Conservation (phyloP, 2,888 invertebrate genomes). For the Gastrophysa polygoni region DNA sequence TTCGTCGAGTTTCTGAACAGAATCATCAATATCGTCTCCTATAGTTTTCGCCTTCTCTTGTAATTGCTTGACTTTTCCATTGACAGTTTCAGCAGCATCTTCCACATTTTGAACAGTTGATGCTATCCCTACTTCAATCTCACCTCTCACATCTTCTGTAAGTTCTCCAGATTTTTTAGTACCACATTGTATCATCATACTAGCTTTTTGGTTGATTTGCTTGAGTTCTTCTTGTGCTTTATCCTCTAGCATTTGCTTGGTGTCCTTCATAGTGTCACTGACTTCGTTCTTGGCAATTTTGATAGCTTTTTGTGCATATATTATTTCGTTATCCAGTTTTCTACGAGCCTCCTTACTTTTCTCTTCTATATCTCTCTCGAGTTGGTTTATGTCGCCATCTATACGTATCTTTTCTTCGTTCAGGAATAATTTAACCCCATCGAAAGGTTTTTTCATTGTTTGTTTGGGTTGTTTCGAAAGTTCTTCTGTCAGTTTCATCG, state of each 20-base stretch:
- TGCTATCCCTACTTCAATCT: conserved; percentile 23
- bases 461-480: conserved; percentile 32
- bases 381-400: conserved; percentile 24
- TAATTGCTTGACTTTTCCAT: not conserved
- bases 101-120: conserved; percentile 34
- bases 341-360: conserved; percentile 30
- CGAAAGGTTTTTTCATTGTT: conserved; percentile 18
- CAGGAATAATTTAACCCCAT: conserved; percentile 17
- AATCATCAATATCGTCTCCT: not conserved
- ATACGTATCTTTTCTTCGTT: conserved; percentile 25
- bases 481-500: conserved; percentile 37
- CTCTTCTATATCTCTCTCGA: conserved; percentile 29
- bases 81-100: conserved; percentile 19
- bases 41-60: not conserved
- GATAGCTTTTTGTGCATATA: conserved; percentile 22
- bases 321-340: conserved; percentile 20
- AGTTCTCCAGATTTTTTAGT: conserved; percentile 6
- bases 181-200: not conserved
- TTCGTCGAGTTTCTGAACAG: conserved; percentile 16
- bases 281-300: conserved; percentile 11
- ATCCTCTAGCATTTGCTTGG: not conserved
- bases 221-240: not conserved
- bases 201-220: not conserved
- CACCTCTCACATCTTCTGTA: conserved; percentile 6
- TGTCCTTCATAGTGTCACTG: not conserved